These are phyloP conservation scores for Morpho achilles DNA, from an alignment of 2,888 invertebrate species.

Conservation along the genomic window DNA sequence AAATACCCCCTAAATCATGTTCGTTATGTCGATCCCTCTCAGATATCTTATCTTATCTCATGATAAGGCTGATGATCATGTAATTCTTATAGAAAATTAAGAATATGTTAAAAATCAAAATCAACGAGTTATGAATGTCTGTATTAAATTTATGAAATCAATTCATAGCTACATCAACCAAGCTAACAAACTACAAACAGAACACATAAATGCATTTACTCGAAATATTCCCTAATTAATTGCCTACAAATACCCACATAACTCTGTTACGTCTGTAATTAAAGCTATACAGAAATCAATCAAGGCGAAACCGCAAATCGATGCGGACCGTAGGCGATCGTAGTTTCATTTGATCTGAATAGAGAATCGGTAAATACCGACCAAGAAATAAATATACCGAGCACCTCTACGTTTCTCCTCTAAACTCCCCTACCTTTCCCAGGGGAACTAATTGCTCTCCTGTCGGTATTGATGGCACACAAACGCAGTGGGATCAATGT, in stretches of 20 bases:
- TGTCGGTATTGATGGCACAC: conserved; percentile 69
- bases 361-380: conserved; percentile 54
- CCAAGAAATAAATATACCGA: conserved; percentile 65
- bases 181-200: no score
- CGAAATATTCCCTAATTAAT: conserved; percentile 15
- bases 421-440: conserved; percentile 31
- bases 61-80: no score
- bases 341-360: conserved; percentile 40
- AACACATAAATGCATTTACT: no score
- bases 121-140: no score
- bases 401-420: conserved; percentile 14
- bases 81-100: no score
- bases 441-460: conserved; percentile 71
- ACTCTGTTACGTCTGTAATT: conserved; percentile 24
- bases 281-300: conserved; percentile 25
- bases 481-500: conserved; percentile 61
- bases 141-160: no score
- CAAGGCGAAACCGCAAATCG: conserved; percentile 26
- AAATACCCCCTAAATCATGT: no score
- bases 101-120: no score
- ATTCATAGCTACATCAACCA: no score
- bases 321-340: conserved; percentile 14
- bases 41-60: no score
- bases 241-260: conserved; percentile 18
- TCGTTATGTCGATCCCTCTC: no score